These are phyloP conservation scores for Microcebus tavaratra DNA, from an alignment of 2,113 vertebrate species.

Conservation along the genomic window DNA sequence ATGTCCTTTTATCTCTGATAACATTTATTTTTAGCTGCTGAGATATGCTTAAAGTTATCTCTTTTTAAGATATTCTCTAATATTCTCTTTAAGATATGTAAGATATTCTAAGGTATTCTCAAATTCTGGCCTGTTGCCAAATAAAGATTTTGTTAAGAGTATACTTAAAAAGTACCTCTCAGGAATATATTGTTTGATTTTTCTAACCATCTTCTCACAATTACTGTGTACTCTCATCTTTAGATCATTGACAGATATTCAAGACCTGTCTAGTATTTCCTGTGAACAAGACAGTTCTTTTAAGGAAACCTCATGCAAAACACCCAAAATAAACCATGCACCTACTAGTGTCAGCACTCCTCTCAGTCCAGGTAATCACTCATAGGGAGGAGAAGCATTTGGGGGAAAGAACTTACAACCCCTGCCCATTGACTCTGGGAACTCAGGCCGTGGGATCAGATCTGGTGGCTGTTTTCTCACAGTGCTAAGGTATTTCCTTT, in stretches of 20 bases:
- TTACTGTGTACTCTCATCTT: conserved; percentile 50
- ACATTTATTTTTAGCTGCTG: background rate
- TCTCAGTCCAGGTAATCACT: conserved; percentile 79
- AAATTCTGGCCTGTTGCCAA: conserved; percentile 45
- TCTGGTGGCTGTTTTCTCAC: background rate
- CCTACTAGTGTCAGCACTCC: conserved; percentile 85
- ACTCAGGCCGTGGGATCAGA: background rate
- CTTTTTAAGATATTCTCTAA: background rate
- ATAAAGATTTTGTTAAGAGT: background rate
- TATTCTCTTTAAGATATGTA: conserved; percentile 25
- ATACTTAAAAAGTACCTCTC: conserved; percentile 34
- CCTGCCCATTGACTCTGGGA: background rate
- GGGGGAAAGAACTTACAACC: background rate
- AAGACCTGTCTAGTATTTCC: conserved; percentile 86
- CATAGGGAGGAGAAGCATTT: background rate
- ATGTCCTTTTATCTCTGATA: background rate
- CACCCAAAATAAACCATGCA: conserved; percentile 60
- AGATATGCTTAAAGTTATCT: background rate
- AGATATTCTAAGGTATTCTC: conserved; percentile 22
- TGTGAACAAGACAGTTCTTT: conserved; percentile 69
- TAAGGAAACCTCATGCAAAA: conserved; percentile 55
- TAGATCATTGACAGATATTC: conserved; percentile 85
- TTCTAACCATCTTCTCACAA: conserved; percentile 13
- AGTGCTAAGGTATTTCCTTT: conserved; percentile 11
- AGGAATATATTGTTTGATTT: conserved; percentile 45